phyloP scores from a whole-genome alignment of 2,113 vertebrate species.

The Athene noctua region DNA sequence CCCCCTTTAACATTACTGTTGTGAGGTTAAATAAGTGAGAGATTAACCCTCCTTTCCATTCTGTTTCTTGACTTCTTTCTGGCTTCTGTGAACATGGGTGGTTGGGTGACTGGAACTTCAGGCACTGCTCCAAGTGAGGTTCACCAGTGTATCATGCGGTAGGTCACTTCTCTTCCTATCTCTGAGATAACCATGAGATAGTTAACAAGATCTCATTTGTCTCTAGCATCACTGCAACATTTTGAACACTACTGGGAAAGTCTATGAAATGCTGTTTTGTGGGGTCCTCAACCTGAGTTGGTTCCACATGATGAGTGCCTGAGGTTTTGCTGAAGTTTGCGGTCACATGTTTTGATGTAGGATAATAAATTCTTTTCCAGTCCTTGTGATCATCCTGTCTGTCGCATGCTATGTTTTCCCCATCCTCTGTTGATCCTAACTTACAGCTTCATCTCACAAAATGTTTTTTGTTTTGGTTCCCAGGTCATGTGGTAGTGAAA shows the following conservation, averaged over 20 bases:
- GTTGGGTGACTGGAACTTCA: neutral
- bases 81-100: neutral
- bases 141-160: neutral
- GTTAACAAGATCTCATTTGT: neutral
- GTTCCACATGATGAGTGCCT: neutral
- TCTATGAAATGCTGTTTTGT: neutral
- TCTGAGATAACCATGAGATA: neutral
- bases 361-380: neutral
- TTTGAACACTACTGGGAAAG: neutral
- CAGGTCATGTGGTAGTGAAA: accelerated
- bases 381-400: neutral
- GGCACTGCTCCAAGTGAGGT: neutral
- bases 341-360: neutral
- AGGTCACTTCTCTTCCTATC: neutral
- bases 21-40: neutral
- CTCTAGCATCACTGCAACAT: neutral
- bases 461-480: neutral
- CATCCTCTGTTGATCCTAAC: neutral
- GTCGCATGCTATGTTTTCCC: neutral
- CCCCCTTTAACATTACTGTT: neutral
- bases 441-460: neutral
- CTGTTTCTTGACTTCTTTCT: neutral
- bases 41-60: neutral
- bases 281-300: neutral
- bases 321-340: neutral